Base-by-base conservation (phyloP, 2,113 vertebrate genomes). In the Heliornis fulica region DNA sequence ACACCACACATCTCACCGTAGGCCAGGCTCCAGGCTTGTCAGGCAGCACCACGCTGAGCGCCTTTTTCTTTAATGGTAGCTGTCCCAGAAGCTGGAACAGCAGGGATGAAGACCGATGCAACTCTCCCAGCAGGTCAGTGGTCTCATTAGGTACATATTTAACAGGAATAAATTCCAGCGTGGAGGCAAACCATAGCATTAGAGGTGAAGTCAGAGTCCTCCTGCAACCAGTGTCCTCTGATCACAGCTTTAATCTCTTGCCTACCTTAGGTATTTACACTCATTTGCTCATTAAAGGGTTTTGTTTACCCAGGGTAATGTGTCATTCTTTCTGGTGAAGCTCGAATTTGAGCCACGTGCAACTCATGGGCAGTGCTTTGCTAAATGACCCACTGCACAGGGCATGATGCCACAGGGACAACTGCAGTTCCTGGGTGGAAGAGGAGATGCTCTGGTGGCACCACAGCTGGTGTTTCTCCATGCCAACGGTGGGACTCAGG, bases 91-190 rank as follows among this genome's bases (percentile, higher is more conserved):
- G 22, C 61, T 87, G 69, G 57, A 53, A 38, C 80, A 81, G 41
- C 68, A 74, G 64, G 7, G 11, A 48, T 72, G 70, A 56, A 70
- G 89, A 91, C 18, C 61, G 57, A 76, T 89, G 81, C 40, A 48
- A 56, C 32, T 70, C 38, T 94, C 79, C 56, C 83, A 92, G 56
- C 69, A 76, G 77, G 81, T 65, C 81, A 91, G 36, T 81, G 87
- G 43, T 81, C 64, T 95, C 60, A 77, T 80, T 77, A 92, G 53
- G 87, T 84, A 81, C 38, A 87, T 56, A 87, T 85, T 94, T 84
- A 93, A 84, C 45, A 32, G 61, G 63, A 79, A 48, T 48, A 89
- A 75, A 85, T 87, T 89, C 80, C 66, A 81, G 74, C 3, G 1
- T 77, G 60, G 89, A 75, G 89, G 56, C 76, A 81, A 68, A 68